These are phyloP conservation scores for Gymnorhina tibicen DNA, from an alignment of 2,113 vertebrate genomes.

Conservation along the genomic window DNA sequence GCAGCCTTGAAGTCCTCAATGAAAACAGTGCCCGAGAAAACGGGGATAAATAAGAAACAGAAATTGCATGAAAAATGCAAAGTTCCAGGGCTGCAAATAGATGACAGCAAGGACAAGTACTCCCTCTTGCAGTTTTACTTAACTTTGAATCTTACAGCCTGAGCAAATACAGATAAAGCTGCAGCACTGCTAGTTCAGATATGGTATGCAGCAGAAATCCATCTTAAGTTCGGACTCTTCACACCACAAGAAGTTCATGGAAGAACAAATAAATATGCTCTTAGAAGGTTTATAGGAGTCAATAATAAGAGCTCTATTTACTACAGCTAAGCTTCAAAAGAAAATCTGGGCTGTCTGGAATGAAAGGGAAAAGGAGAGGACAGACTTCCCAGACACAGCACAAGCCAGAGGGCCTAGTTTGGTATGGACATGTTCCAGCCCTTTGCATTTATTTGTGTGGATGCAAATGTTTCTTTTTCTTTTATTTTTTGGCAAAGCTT, in stretches of 20 bases:
- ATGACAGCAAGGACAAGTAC: not conserved
- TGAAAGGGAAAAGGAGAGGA: not conserved
- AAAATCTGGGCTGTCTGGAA: not conserved
- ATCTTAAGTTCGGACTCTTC: not conserved
- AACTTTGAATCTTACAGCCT: not conserved
- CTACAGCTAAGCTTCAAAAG: not conserved
- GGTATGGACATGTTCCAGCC: not conserved
- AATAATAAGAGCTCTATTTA: not conserved
- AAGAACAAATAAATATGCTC: not conserved
- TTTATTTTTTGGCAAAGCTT: not conserved
- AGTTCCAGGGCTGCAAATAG: not conserved
- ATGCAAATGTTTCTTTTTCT: not conserved
- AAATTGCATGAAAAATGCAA: not conserved
- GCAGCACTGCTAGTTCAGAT: not conserved
- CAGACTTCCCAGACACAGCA: accelerated
- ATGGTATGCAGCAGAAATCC: accelerated
- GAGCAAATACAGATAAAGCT: not conserved
- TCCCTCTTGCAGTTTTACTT: not conserved
- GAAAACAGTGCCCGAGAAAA: not conserved
- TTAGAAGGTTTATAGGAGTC: not conserved
- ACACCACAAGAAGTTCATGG: not conserved
- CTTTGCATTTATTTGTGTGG: not conserved
- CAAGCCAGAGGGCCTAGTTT: not conserved
- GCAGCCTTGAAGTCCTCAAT: not conserved
- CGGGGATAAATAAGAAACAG: not conserved